These are phyloP conservation scores for Trachelipus rathkii DNA, from an alignment of 1,140 invertebrate species.

Conservation along the genomic window DNA sequence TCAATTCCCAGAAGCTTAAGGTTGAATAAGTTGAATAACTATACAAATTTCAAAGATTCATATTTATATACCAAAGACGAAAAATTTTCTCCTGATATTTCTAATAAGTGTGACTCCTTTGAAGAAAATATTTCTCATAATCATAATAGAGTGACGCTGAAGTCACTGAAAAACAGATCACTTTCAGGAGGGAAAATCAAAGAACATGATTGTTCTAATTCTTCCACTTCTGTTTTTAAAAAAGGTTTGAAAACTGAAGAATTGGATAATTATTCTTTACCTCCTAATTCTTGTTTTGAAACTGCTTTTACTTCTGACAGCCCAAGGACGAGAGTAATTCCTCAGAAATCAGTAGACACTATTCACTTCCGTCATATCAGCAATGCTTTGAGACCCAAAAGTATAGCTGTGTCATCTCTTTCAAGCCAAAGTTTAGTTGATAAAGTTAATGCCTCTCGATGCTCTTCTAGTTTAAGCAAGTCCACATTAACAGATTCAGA, in stretches of 20 bases:
- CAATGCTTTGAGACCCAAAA: slow-evolving; percentile 25
- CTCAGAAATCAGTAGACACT: slow-evolving; percentile 47
- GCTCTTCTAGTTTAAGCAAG: slow-evolving; percentile 1
- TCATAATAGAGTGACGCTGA: background rate
- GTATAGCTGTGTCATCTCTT: slow-evolving; percentile 33
- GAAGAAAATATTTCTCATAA: background rate
- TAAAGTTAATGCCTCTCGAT: slow-evolving; percentile 12
- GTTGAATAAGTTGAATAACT: slow-evolving; percentile 32
- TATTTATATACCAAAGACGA: slow-evolving; percentile 28
- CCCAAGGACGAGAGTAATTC: slow-evolving; percentile 49
- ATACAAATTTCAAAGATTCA: slow-evolving; percentile 37
- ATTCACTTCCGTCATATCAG: slow-evolving; percentile 41
- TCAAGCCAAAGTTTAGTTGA: slow-evolving; percentile 17
- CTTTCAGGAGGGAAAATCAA: background rate
- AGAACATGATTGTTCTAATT: background rate
- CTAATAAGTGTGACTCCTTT: background rate
- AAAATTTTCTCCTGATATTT: background rate
- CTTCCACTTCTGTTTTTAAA: background rate
- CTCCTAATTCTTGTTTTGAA: slow-evolving; percentile 50
- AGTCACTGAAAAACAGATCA: background rate
- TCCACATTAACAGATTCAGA: background rate
- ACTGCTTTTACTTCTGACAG: slow-evolving; percentile 51
- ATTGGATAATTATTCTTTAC: slow-evolving; percentile 35
- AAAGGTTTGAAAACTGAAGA: slow-evolving; percentile 21
- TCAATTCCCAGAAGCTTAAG: slow-evolving; percentile 38